These are phyloP conservation scores for Cosmopolites sordidus DNA, from an alignment of 2,888 invertebrate genomes.

Conservation along the genomic window DNA sequence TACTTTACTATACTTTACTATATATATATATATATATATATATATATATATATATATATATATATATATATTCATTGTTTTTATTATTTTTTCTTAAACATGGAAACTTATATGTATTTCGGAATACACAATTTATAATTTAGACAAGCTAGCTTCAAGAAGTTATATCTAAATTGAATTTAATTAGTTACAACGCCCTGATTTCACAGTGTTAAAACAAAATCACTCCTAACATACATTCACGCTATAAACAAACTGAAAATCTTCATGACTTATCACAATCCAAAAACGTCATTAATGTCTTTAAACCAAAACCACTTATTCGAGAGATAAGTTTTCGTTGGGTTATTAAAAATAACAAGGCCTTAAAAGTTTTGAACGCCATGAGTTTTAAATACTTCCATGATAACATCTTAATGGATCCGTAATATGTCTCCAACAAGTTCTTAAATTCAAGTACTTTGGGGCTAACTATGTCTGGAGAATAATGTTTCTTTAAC, in stretches of 20 bases:
- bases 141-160: no score
- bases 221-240: not conserved
- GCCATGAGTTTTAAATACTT: slow-evolving; percentile 7
- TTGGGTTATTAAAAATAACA: slow-evolving; percentile 1
- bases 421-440: slow-evolving; percentile 6
- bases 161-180: no score
- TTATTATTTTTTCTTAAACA: no score
- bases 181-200: no score
- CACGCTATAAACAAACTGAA: not conserved
- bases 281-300: not conserved
- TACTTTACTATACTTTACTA: no score
- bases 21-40: no score
- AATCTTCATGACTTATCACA: not conserved
- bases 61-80: no score
- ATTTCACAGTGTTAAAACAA: not conserved
- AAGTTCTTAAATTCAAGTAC: not conserved
- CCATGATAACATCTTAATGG: slow-evolving; percentile 11
- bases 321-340: slow-evolving; percentile 6
- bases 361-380: slow-evolving; percentile 9
- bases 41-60: no score
- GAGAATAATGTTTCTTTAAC: not conserved
- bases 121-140: no score
- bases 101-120: no score
- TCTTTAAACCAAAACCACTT: slow-evolving; percentile 11
- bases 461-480: no score